These are phyloP conservation scores for Netelia inedita DNA, from an alignment of 2,888 invertebrate species.

Conservation along the genomic window DNA sequence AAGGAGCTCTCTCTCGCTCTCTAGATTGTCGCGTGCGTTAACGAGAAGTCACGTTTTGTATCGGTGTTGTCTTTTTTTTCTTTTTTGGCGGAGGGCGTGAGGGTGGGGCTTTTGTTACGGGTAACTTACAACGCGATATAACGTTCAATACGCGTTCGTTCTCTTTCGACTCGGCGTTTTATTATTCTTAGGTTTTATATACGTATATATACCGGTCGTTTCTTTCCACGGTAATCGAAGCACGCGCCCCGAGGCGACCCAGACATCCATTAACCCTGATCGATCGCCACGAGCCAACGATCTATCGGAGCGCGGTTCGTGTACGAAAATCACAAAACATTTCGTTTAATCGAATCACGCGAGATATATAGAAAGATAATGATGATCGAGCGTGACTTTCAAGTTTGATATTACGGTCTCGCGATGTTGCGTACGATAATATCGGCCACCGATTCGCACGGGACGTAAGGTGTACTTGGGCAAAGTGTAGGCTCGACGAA, in stretches of 20 bases:
- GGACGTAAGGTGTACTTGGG: too few relatives aligned
- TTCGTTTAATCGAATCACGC: conserved; percentile 26
- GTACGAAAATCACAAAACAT: conserved; percentile 47
- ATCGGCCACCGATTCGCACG: neutral
- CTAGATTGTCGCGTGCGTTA: conserved; percentile 50
- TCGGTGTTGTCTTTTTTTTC: conserved; percentile 3
- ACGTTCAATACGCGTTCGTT: neutral
- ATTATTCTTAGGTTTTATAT: neutral
- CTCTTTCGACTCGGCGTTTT: neutral
- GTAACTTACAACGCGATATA: neutral
- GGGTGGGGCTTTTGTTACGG: too few relatives aligned
- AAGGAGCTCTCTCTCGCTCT: conserved; percentile 9
- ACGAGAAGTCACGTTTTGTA: neutral
- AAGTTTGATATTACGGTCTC: conserved; percentile 14
- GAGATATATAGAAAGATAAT: conserved; percentile 15
- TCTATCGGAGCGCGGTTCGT: neutral
- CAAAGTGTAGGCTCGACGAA: neutral
- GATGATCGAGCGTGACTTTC: conserved; percentile 27
- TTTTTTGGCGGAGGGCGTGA: too few relatives aligned
- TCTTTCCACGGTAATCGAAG: conserved; percentile 43
- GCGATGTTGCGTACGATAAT: conserved; percentile 7
- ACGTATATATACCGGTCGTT: neutral
- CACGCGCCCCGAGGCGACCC: conserved; percentile 61
- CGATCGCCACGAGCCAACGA: conserved; percentile 47
- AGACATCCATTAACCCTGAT: conserved; percentile 66